Conservation (phyloP, 2,888 invertebrate genomes). For the Limnephilus lunatus region DNA sequence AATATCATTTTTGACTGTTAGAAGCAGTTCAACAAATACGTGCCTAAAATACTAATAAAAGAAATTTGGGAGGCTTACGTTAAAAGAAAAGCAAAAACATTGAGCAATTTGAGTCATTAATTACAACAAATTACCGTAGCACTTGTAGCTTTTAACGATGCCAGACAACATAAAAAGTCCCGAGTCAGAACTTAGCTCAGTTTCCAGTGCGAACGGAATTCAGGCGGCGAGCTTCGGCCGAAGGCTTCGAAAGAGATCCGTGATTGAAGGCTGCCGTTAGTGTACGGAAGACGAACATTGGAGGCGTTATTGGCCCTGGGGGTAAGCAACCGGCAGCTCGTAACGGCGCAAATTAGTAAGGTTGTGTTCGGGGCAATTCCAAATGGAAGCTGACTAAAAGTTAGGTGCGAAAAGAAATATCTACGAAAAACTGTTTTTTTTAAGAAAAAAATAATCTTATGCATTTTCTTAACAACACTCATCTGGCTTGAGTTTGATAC, state of each 20-base stretch:
- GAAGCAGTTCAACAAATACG: background rate
- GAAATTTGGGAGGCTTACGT: background rate
- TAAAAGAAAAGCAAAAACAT: background rate
- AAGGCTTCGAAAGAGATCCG: slow-evolving; percentile 30
- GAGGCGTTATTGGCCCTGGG: slow-evolving; percentile 49
- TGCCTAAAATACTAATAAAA: slow-evolving; percentile 3
- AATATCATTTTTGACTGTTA: background rate
- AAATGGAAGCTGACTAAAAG: background rate
- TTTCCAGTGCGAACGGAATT: background rate
- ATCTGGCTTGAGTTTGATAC: too few relatives aligned
- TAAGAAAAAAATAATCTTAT: too few relatives aligned
- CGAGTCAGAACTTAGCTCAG: slow-evolving; percentile 36
- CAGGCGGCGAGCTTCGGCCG: slow-evolving; percentile 27
- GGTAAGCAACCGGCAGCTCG: slow-evolving; percentile 24
- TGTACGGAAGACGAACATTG: slow-evolving; percentile 49
- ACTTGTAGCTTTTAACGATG: slow-evolving; percentile 41
- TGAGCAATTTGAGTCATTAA: slow-evolving; percentile 34
- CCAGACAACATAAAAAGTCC: slow-evolving; percentile 22
- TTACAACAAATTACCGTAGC: slow-evolving; percentile 41
- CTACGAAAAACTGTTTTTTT: background rate
- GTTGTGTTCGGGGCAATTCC: background rate
- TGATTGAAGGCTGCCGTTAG: slow-evolving; percentile 59
- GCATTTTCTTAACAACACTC: too few relatives aligned
- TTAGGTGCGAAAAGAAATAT: background rate
- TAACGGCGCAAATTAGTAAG: slow-evolving; percentile 46